phyloP scores from a whole-genome alignment of 2,888 invertebrate species.

The Sarcophaga carnaria region DNA sequence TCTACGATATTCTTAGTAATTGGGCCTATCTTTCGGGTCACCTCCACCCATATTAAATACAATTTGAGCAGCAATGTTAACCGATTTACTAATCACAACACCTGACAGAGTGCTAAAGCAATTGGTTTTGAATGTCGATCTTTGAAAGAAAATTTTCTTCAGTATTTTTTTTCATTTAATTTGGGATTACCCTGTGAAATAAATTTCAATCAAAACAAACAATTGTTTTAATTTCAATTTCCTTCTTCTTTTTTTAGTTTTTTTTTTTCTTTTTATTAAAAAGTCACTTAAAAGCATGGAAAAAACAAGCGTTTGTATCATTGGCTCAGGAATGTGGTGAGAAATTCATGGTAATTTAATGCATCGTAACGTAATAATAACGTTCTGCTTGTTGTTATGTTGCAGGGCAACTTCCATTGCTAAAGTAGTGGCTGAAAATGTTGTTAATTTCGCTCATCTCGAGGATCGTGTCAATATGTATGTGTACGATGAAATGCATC shows the following conservation, averaged over 20 bases:
- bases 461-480: slow-evolving; percentile 74
- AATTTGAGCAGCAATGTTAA: too few relatives aligned
- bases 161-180: too few relatives aligned
- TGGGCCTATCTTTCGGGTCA: too few relatives aligned
- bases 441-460: slow-evolving; percentile 32
- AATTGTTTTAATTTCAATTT: neutral
- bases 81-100: too few relatives aligned
- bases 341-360: neutral
- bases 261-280: neutral
- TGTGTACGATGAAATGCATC: slow-evolving; percentile 73
- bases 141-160: too few relatives aligned
- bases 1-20: too few relatives aligned
- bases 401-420: slow-evolving; percentile 53
- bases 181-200: too few relatives aligned
- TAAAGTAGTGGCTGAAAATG: slow-evolving; percentile 61
- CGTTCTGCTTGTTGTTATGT: neutral
- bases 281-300: slow-evolving; percentile 41
- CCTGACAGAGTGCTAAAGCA: too few relatives aligned
- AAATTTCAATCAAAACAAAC: too few relatives aligned
- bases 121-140: too few relatives aligned
- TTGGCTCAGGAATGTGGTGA: slow-evolving; percentile 63
- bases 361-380: too few relatives aligned
- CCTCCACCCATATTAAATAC: too few relatives aligned
- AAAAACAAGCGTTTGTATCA: slow-evolving; percentile 51
- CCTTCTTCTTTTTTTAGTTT: neutral